These are phyloP conservation scores for Rhabditoides inermis DNA, from an alignment of 2,888 invertebrate genomes.

Conservation along the genomic window DNA sequence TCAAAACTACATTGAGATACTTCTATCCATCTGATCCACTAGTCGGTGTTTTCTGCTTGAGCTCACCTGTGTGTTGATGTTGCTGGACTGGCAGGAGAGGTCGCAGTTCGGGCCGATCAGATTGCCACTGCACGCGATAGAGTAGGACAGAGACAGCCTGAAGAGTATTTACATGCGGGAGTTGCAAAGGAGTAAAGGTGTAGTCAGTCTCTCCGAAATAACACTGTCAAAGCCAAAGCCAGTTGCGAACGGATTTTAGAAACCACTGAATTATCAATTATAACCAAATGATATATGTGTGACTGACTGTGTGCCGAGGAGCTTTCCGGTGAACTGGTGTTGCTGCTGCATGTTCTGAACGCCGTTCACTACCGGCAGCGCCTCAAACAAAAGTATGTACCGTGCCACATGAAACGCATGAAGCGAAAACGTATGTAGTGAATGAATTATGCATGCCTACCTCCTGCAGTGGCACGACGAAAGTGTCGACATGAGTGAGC, in stretches of 20 bases:
- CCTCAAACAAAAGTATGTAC: too few relatives aligned
- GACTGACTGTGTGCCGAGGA: constrained; percentile 32
- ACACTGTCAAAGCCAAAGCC: not conserved
- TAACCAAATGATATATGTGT: too few relatives aligned
- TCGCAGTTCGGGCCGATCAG: constrained; percentile 44
- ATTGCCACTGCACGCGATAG: constrained; percentile 37
- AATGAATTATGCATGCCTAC: too few relatives aligned
- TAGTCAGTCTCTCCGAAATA: not conserved
- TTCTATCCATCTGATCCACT: too few relatives aligned
- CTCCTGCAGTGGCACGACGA: constrained; percentile 28
- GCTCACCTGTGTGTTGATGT: constrained; percentile 18
- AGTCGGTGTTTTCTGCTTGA: constrained; percentile 7
- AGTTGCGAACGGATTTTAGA: not conserved
- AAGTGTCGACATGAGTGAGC: constrained; percentile 40
- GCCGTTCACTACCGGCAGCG: constrained; percentile 20
- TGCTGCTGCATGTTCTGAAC: constrained; percentile 26
- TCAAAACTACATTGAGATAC: too few relatives aligned
- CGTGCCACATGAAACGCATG: too few relatives aligned
- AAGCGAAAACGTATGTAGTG: too few relatives aligned
- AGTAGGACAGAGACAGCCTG: constrained; percentile 31
- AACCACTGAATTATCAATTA: not conserved
- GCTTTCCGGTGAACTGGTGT: constrained; percentile 26
- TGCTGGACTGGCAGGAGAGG: constrained; percentile 31
- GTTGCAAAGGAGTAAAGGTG: not conserved
- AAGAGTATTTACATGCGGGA: not conserved